These are phyloP conservation scores for Brenthis ino DNA, from an alignment of 2,888 invertebrate species.

Conservation along the genomic window DNA sequence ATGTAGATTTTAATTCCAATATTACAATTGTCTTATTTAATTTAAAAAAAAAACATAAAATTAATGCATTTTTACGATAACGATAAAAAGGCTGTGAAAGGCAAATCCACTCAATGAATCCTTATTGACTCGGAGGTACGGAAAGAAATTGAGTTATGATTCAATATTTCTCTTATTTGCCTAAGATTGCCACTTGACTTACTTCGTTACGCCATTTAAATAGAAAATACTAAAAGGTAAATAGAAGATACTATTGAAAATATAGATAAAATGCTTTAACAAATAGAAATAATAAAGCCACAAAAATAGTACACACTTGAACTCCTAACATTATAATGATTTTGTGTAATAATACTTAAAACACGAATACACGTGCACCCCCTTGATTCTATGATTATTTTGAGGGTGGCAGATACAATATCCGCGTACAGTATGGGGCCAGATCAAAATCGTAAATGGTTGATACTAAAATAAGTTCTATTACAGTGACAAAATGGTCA, in stretches of 20 bases:
- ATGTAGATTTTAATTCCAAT: too few species aligned
- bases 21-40: too few species aligned
- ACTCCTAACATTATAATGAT: slow-evolving; percentile 36
- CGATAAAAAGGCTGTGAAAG: not conserved
- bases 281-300: not conserved
- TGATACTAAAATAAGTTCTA: slow-evolving; percentile 14
- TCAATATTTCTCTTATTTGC: slow-evolving; percentile 27
- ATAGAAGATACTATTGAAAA: not conserved
- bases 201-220: slow-evolving; percentile 21
- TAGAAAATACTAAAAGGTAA: not conserved
- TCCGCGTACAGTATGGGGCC: slow-evolving; percentile 11
- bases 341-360: slow-evolving; percentile 42
- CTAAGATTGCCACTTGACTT: not conserved
- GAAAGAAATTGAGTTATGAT: slow-evolving; percentile 29
- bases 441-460: slow-evolving; percentile 11
- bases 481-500: not conserved
- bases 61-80: not conserved
- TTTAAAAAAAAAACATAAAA: not conserved
- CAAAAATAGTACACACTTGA: slow-evolving; percentile 17
- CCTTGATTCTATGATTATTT: slow-evolving; percentile 27
- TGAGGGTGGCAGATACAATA: slow-evolving; percentile 32
- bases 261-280: too few species aligned
- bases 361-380: slow-evolving; percentile 47
- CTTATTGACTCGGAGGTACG: slow-evolving; percentile 19
- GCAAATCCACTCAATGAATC: not conserved